A percentile compares a stretch with the other conserved stretches of the same genome.
Conservation (phyloP, 2,797 vertebrate species). For the Synanceia verrucosa region DNA sequence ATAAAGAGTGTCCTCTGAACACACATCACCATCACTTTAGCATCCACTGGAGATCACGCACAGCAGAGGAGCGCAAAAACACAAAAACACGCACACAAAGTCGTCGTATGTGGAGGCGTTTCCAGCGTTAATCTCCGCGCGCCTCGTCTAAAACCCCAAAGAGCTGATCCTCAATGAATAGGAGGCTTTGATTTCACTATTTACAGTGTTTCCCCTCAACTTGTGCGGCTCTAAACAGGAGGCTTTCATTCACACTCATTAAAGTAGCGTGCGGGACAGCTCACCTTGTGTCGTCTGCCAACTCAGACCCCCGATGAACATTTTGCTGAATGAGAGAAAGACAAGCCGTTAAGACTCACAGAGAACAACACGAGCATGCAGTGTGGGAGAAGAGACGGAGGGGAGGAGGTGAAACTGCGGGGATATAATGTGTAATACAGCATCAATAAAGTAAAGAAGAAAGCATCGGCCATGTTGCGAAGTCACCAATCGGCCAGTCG, state of each 20-base stretch:
- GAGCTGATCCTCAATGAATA: conserved; percentile 61
- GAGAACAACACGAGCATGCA: conserved; percentile 19
- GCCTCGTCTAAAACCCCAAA: conserved; percentile 63
- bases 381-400: not conserved
- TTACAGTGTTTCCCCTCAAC: conserved; percentile 39
- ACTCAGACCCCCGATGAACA: conserved; percentile 96
- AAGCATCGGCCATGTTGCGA: conserved; percentile 89
- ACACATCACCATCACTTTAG: no score
- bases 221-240: conserved; percentile 33
- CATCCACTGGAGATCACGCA: no score
- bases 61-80: conserved; percentile 8
- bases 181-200: conserved; percentile 65
- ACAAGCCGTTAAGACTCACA: conserved; percentile 66
- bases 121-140: conserved; percentile 65
- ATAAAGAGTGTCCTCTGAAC: no score
- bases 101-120: conserved; percentile 40
- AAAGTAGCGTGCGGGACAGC: conserved; percentile 80
- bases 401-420: not conserved
- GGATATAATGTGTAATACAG: conserved; percentile 43
- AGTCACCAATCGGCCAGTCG: conserved; percentile 76
- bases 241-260: conserved; percentile 62
- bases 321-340: conserved; percentile 89
- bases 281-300: conserved; percentile 97
- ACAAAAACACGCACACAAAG: conserved; percentile 41
- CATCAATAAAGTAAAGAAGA: conserved; percentile 78